Evolutionary conservation across 1,140 invertebrate species (phyloP), one percentile per base, ranked within the genome.

Genomic region (Drosophila eugracilis): DNA sequence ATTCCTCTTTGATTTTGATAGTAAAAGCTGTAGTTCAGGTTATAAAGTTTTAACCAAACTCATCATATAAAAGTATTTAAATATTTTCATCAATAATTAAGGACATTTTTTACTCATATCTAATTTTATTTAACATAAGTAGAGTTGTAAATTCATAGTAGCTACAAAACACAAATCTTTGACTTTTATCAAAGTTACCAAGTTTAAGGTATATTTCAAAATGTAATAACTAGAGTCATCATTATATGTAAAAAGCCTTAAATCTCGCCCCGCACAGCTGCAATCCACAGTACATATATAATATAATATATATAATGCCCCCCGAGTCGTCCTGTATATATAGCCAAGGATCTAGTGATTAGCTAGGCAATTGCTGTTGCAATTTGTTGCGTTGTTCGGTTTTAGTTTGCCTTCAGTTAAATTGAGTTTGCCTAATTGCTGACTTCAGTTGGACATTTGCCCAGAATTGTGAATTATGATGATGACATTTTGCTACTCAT

Each of bases 401-500:
- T 65, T 69, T 34, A 65, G 49, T 63, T 67, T 42, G 37, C 45
- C 36, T 67, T 67, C 36, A 34, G 63, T 67, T 67, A 41, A 32
- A 62, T 65, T 65, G 22, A 65, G 60, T 65, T 67, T 67, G 63
- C 63, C 63, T 67, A 67, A 65, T 67, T 67, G 63, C 60, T 47
- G 34, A 70, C 53, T 57, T 69, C 32, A 55, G 48, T 67, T 67
- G 48, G 37, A 69, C 24, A 66, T 48, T 71, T 71, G 66, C 52
- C 53, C 53, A 71, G 36, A 67, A 59, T 66, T 44, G 62, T 24
- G 60, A 67, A 36, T 67, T 67, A 67, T 67, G 28, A 66, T 62
- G 59, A 63, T 67, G 47, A 76, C 42, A 76, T 70, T 45, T 75
- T 75, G 34, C 47, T 67, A 69, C 47, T 69, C 45, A 70, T 62